Evolutionary conservation across 2,797 vertebrate genomes (phyloP), one percentile per base, ranked within the genome.

Genomic region (Synaphobranchus kaupii): DNA sequence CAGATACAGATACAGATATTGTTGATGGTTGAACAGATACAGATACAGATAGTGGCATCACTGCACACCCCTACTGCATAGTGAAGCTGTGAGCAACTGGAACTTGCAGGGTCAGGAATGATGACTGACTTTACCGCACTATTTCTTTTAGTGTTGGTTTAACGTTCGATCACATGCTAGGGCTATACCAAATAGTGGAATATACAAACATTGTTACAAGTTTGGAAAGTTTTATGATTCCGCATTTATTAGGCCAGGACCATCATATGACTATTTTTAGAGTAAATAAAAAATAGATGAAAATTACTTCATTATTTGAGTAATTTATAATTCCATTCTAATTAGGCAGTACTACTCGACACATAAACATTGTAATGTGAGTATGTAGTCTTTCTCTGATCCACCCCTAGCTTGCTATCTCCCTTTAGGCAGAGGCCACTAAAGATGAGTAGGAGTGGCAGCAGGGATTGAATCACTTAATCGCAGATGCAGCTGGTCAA

Each of bases 81-180:
- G 44, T 87, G 31, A 86, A 9, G 71, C 52, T 44, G 66, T 52
- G 80, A 56, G 31, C 86, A 50, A 48, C n/a, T 60, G 63, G 44
- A 71, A 89, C 44, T 12, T 85, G 66, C 22, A 68, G 31, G 3
- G 66, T 48, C 31, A 60, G 44, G 39, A 82, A 50, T 8, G 52
- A 60, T 34, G 71, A 15, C 9, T 56, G 52, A n/a, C 34, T 25
- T 4, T 71, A n/a, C 28, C 39, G 1, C 13, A n/a, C 22, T 39
- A 58, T 50, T 44, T 25, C 22, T 52, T 83, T 25, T 22, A 20
- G 28, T 86, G 48, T 56, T 4, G 6, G n/a, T 71, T 12, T 13
- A 34, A 71, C 9, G 17, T 83, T 39, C 39, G 50, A 44, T 81
- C 31, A 73, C 50, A 83, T 76, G 15, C 56, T 28, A 28, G 63